Base-by-base conservation (phyloP, 2,888 invertebrate species). In the Didymodactylos carnosus region DNA sequence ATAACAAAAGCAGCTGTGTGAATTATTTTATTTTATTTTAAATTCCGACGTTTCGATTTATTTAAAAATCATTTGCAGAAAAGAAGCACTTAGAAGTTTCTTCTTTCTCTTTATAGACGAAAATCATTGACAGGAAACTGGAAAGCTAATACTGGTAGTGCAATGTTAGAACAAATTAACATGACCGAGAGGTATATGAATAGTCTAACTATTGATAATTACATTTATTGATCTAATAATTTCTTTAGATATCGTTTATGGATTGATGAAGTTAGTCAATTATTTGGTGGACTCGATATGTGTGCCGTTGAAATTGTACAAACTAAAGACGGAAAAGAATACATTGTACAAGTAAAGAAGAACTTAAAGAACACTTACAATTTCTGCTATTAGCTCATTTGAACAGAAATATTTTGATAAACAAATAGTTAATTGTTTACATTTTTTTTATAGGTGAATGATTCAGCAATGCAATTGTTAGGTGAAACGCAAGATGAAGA, bases 91-190 rank as follows among this genome's bases (percentile, higher is more conserved):
- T n/a, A n/a, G n/a, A n/a, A n/a, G n/a, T n/a, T n/a, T n/a, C n/a
- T n/a, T 25, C 3, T 25, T 25, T 46, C 1, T 23, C 11, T 85
- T 78, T 79, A 71, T 78, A 95, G 97, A 91, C 90, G 97, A 82
- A 95, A 95, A 86, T 94, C 94, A 78, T 94, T 97, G 83, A 92
- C 92, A 76, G 94, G 94, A 75, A 93, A 94, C 85, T 97, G 95
- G 97, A 97, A 97, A 86, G 94, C 94, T 73, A 97, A 95, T 85
- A 93, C 92, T 77, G 94, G 95, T 39, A 94, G 94, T 53, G 92
- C 95, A 39, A 95, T 97, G 90, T 86, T 98, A 80, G 97, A 97
- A 85, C 94, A 97, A 85, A 90, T 94, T 77, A 89, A 91, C 75
- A 91, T 97, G 88, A 92, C 91, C 78, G 94, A 95, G 81, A 88